Percentiles rank a stretch among this genome's conserved stretches.
Evolutionary conservation across 2,888 invertebrate species (phyloP).

Genomic region (Dasysyrphus tricinctus): DNA sequence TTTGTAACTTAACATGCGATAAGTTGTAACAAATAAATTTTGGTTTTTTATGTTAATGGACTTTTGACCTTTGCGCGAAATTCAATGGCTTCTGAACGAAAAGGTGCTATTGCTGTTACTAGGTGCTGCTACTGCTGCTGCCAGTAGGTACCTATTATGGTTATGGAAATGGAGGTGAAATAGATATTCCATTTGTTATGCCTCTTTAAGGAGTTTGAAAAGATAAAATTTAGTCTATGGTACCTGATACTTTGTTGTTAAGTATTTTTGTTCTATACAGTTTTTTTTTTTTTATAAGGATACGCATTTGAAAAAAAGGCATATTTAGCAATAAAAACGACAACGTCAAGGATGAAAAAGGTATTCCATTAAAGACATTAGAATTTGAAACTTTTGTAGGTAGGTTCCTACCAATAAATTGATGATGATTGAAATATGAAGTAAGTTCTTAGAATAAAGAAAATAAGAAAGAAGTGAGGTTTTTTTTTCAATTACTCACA

Average conservation of each 20-base stretch:
- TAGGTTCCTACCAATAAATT: neutral
- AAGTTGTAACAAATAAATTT: conserved; percentile 74
- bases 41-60: conserved; percentile 73
- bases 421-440: conserved; percentile 6
- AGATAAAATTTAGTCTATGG: conserved; percentile 16
- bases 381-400: neutral
- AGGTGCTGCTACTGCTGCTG: neutral
- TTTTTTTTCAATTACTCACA: no score
- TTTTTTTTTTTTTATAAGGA: conserved; percentile 2
- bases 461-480: no score
- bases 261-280: neutral
- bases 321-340: conserved; percentile 15
- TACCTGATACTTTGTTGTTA: conserved; percentile 27
- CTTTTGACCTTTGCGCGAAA: conserved; percentile 72
- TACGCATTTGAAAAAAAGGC: conserved; percentile 1
- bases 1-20: conserved; percentile 65
- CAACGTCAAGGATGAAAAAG: conserved; percentile 13
- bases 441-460: no score
- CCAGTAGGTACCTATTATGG: neutral
- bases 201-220: conserved; percentile 9
- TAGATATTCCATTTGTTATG: conserved; percentile 34
- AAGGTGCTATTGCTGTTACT: neutral
- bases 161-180: conserved; percentile 6
- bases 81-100: conserved; percentile 57
- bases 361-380: neutral